These are phyloP conservation scores for Oncorhynchus masou DNA, from an alignment of 2,113 vertebrate genomes.

Conservation along the genomic window DNA sequence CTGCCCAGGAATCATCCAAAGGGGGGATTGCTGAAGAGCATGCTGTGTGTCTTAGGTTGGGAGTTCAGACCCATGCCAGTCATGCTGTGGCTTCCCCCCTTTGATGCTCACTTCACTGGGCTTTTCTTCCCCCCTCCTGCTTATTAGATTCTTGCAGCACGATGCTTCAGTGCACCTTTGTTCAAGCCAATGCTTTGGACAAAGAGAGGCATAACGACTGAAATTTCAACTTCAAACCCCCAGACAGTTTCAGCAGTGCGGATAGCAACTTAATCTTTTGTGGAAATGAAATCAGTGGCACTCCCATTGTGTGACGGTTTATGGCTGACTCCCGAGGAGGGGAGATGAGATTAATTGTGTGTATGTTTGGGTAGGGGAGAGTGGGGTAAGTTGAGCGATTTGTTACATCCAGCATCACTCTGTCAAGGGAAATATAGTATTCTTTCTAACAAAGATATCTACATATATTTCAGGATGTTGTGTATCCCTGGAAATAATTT, in stretches of 20 bases:
- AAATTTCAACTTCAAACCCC: conserved; percentile 61
- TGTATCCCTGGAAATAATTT: no score
- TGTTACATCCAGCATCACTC: no score
- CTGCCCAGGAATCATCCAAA: conserved; percentile 83
- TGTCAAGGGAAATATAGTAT: no score
- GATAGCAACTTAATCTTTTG: conserved; percentile 62
- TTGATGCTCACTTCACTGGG: conserved; percentile 90
- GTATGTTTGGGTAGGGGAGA: conserved; percentile 14
- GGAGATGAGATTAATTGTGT: conserved; percentile 14
- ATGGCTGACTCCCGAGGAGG: conserved; percentile 12
- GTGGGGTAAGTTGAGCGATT: neutral
- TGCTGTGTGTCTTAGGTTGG: conserved; percentile 91
- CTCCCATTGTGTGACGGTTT: conserved; percentile 31
- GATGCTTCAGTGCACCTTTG: conserved; percentile 72
- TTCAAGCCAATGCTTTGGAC: conserved; percentile 57
- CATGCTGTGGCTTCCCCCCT: conserved; percentile 91
- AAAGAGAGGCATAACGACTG: conserved; percentile 57
- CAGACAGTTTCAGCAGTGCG: conserved; percentile 58
- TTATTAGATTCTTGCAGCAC: conserved; percentile 79
- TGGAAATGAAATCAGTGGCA: conserved; percentile 55
- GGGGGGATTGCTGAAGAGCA: conserved; percentile 83
- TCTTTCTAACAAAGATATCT: no score
- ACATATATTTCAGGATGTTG: no score
- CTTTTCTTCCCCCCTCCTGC: conserved; percentile 79
- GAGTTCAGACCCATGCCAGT: conserved; percentile 93